Conservation (phyloP, 2,888 invertebrate species). For the Oscheius sp. region DNA sequence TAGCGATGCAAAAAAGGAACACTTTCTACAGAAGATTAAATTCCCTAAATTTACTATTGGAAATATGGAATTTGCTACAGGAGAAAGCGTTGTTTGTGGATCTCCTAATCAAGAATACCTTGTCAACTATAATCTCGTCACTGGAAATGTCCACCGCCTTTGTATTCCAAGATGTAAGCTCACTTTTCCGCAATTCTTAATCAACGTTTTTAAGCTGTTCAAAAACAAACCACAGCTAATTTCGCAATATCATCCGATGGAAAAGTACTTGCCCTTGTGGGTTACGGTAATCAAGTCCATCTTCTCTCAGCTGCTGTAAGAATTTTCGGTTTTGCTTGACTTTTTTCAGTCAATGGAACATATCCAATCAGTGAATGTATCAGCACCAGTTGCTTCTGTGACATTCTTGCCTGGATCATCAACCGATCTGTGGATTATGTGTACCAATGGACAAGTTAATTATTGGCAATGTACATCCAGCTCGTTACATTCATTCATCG, state of each 20-base stretch:
- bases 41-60: slow-evolving; percentile 44
- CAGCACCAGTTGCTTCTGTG: slow-evolving; percentile 35
- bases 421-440: slow-evolving; percentile 43
- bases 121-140: slow-evolving; percentile 49
- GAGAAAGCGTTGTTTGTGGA: slow-evolving; percentile 42
- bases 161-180: slow-evolving; percentile 33
- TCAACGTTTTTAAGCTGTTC: background rate
- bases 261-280: slow-evolving; percentile 38
- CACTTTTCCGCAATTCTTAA: background rate
- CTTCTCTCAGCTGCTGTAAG: slow-evolving; percentile 41
- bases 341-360: slow-evolving; percentile 50
- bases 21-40: slow-evolving; percentile 41
- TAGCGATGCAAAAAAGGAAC: slow-evolving; percentile 40
- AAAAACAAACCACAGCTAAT: slow-evolving; percentile 31
- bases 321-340: background rate
- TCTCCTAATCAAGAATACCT: slow-evolving; percentile 40
- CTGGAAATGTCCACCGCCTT: slow-evolving; percentile 34
- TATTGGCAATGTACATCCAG: slow-evolving; percentile 21
- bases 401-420: slow-evolving; percentile 38
- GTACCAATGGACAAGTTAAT: slow-evolving; percentile 40
- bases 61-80: slow-evolving; percentile 42
- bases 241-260: slow-evolving; percentile 47
- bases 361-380: slow-evolving; percentile 37
- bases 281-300: slow-evolving; percentile 39
- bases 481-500: slow-evolving; percentile 38